Evolutionary conservation across 2,113 vertebrate species (phyloP), one percentile per base, ranked within the genome.

Genomic region (Ibidorhyncha struthersii): DNA sequence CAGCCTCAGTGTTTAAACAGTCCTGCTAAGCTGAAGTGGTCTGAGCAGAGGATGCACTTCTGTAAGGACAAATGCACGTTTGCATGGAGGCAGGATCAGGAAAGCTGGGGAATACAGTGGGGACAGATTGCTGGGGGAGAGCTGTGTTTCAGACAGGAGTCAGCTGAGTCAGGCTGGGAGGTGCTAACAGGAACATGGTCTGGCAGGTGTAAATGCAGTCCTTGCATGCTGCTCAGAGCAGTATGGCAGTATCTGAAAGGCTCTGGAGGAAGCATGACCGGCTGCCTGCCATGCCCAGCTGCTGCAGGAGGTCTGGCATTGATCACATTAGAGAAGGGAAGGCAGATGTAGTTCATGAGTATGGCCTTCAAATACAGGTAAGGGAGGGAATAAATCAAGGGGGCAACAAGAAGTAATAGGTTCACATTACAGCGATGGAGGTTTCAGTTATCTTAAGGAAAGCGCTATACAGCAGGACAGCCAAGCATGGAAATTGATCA

Each of bases 21-120:
- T 70, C 49, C 49, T 47, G 8, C 18, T 4, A 53, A 53, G 53
- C 13, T 58, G 26, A 73, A 71, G n/a, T 9, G 9, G 34, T 38
- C 26, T 72, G 59, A 52, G 63, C 9, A 52, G 47, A 50, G 32
- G 12, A 23, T 66, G 65, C 43, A 6, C 13, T 52, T 72, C 38
- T 38, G 3, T 52, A 29, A 69, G 22, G 41, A 30, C 2, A 16
- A 22, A 36, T 23, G 7, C 7, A 34, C 0, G 1, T 52, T 52
- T 73, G 38, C 43, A 40, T 1, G 0, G 29, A 62, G 26, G 34
- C 47, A 63, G 43, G 21, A 40, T 21, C 4, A 3, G 47, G 25
- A 56, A 62, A 82, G 14, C 36, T 62, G 25, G 25, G 32, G 21
- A 52, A 63, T 8, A 56, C 19, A n/a, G 23, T 36, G 29, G 20